These are phyloP conservation scores for Meteorus sp. DNA, from an alignment of 1,140 invertebrate genomes.

Conservation along the genomic window DNA sequence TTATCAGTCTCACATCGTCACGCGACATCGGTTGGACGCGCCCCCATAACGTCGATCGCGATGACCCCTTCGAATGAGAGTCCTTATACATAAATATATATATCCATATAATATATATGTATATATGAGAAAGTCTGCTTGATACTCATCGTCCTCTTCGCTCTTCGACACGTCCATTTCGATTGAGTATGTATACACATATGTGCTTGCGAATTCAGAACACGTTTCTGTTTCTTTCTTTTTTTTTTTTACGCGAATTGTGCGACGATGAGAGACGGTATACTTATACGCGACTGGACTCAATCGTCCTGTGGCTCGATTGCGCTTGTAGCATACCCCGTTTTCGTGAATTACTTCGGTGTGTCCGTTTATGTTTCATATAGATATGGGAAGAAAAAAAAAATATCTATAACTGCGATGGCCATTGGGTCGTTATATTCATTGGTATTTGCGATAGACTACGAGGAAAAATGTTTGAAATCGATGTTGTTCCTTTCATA, in stretches of 20 bases:
- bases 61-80: slow-evolving; percentile 9
- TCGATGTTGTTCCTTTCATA: no score
- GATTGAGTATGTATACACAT: background rate
- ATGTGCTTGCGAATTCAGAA: slow-evolving; percentile 3
- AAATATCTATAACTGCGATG: no score
- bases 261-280: slow-evolving; percentile 12
- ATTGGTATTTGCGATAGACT: no score
- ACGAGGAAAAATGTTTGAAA: no score
- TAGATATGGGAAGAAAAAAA: no score
- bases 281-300: slow-evolving; percentile 14
- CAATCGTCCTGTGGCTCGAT: slow-evolving; percentile 5
- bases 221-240: slow-evolving; percentile 14
- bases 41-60: background rate
- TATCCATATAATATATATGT: no score
- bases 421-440: no score
- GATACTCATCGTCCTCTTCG: background rate
- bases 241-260: slow-evolving; percentile 10
- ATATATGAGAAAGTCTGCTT: no score
- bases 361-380: no score
- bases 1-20: slow-evolving; percentile 13
- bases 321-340: slow-evolving; percentile 4
- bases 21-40: slow-evolving; percentile 2
- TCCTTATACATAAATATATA: slow-evolving; percentile 4
- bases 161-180: slow-evolving; percentile 4
- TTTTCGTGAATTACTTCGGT: slow-evolving; percentile 6